A percentile compares a stretch with the other conserved stretches of the same genome.
phyloP scores from a whole-genome alignment of 2,113 vertebrate species.

The Cacatua alba region DNA sequence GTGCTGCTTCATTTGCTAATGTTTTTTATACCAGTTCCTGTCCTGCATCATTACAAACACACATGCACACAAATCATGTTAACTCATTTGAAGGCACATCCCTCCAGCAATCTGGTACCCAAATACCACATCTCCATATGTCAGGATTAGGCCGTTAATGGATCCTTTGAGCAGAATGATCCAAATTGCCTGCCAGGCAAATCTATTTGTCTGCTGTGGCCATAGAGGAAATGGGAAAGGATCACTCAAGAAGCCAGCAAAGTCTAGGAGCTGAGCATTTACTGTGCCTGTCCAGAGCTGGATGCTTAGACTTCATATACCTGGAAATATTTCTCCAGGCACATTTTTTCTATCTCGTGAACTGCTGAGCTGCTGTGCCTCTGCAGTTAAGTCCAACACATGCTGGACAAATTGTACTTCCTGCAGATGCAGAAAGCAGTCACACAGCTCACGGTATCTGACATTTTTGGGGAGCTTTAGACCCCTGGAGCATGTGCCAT shows the following conservation, averaged over 20 bases:
- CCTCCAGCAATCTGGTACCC: neutral
- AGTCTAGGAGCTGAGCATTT: neutral
- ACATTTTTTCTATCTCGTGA: rapidly evolving
- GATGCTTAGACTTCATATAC: neutral
- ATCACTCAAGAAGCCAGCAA: neutral
- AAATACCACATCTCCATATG: neutral
- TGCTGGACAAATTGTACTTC: neutral
- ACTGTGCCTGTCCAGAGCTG: neutral
- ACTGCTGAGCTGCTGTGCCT: neutral
- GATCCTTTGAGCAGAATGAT: neutral
- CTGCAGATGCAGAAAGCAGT: neutral
- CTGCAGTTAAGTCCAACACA: neutral
- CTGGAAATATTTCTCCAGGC: neutral
- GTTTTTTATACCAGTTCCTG: neutral
- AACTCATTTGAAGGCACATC: neutral
- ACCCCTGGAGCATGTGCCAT: neutral
- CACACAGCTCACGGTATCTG: neutral
- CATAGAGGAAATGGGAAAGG: neutral
- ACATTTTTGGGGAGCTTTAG: neutral
- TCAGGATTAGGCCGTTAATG: neutral
- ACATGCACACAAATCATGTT: neutral
- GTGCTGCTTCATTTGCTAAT: neutral
- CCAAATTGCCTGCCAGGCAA: neutral
- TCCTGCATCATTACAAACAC: neutral
- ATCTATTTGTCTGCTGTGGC: neutral